Evolutionary conservation across 2,888 invertebrate species (phyloP).

Genomic region (Ophioninae sp.): DNA sequence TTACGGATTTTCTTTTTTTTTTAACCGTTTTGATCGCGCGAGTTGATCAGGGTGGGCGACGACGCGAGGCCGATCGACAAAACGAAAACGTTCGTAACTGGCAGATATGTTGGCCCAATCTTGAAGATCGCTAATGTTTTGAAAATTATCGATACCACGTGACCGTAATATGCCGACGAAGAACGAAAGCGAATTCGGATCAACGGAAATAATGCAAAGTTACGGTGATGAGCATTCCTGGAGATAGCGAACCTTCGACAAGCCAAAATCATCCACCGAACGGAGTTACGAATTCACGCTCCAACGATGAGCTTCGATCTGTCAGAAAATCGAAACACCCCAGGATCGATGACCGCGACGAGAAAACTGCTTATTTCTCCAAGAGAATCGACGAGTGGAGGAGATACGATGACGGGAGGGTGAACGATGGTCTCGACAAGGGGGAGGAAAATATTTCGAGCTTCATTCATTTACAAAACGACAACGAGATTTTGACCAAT

Average conservation of each 20-base stretch:
- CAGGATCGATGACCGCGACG: slow-evolving; percentile 36
- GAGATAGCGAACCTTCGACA: slow-evolving; percentile 64
- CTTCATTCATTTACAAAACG: slow-evolving; percentile 33
- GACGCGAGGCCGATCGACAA: not conserved
- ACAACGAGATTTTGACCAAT: slow-evolving; percentile 58
- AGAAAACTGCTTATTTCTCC: not conserved
- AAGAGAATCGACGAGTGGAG: slow-evolving; percentile 39
- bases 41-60: no score
- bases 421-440: slow-evolving; percentile 7
- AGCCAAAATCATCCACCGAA: slow-evolving; percentile 38
- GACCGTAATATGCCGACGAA: slow-evolving; percentile 56
- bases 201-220: slow-evolving; percentile 67
- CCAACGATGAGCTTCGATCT: slow-evolving; percentile 31
- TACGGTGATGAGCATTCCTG: slow-evolving; percentile 70
- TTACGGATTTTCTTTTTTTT: not conserved
- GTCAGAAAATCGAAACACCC: slow-evolving; percentile 47
- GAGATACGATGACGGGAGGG: slow-evolving; percentile 41
- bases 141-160: slow-evolving; percentile 53
- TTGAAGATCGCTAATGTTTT: slow-evolving; percentile 38
- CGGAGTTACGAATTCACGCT: slow-evolving; percentile 46
- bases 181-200: slow-evolving; percentile 28
- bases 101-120: slow-evolving; percentile 7
- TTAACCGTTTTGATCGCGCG: no score
- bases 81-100: slow-evolving; percentile 18
- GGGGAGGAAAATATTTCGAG: slow-evolving; percentile 6